A percentile compares a stretch with the other conserved stretches of the same genome.
Conservation (phyloP, 2,888 invertebrate species). For the Ophion obscuratus region DNA sequence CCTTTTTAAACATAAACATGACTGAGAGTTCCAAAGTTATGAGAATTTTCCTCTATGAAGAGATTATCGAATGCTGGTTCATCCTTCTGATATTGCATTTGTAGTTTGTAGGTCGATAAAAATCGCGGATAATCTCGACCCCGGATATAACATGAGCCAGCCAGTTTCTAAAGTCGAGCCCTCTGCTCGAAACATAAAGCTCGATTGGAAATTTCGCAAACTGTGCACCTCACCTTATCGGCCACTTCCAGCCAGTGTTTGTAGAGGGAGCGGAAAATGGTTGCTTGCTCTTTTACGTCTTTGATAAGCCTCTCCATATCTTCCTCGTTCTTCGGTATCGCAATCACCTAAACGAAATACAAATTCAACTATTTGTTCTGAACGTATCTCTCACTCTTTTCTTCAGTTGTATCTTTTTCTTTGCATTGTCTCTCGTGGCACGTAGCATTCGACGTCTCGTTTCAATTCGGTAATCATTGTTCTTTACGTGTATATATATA, state of each 20-base stretch:
- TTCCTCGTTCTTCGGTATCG: slow-evolving; percentile 67
- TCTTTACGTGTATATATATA: background rate
- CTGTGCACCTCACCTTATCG: slow-evolving; percentile 68
- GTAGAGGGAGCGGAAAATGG: slow-evolving; percentile 74
- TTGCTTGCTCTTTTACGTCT: slow-evolving; percentile 72
- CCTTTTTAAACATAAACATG: background rate
- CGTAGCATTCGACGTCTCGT: slow-evolving; percentile 32
- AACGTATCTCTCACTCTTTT: slow-evolving; percentile 23
- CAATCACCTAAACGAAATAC: slow-evolving; percentile 67
- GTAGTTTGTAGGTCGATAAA: background rate
- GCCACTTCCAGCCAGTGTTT: slow-evolving; percentile 74
- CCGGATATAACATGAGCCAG: background rate
- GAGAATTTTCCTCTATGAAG: background rate
- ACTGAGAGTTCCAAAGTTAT: background rate
- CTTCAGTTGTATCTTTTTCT: slow-evolving; percentile 1
- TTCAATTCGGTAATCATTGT: slow-evolving; percentile 48
- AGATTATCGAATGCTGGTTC: background rate
- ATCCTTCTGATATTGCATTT: background rate
- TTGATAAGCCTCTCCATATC: slow-evolving; percentile 70
- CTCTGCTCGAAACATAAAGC: background rate
- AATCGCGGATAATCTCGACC: background rate
- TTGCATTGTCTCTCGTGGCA: slow-evolving; percentile 6
- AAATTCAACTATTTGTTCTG: slow-evolving; percentile 19
- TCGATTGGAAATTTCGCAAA: background rate
- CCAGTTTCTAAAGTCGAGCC: background rate